Percentiles rank a stretch among this genome's conserved stretches.
These are phyloP conservation scores for Dione vanillae DNA, from an alignment of 2,888 invertebrate species.

Conservation along the genomic window DNA sequence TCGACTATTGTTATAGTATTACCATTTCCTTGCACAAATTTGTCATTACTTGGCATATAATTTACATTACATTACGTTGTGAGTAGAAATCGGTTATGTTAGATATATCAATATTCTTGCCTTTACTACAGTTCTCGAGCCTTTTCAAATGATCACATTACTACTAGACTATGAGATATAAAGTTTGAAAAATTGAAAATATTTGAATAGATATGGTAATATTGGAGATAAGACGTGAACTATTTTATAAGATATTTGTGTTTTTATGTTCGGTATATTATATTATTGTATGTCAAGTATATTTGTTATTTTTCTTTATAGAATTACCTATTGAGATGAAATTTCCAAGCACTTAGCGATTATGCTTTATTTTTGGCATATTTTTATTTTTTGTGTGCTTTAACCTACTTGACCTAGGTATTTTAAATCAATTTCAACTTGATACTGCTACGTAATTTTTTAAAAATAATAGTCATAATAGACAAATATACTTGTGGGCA, in stretches of 20 bases:
- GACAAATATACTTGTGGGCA: no score
- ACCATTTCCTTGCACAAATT: constrained; percentile 42
- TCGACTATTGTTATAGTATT: no score
- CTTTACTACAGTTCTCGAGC: constrained; percentile 7
- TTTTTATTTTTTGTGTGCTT: no score
- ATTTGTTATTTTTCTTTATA: background rate
- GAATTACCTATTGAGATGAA: background rate
- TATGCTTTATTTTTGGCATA: no score
- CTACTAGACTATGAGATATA: constrained; percentile 5
- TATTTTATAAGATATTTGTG: no score
- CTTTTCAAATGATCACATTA: background rate
- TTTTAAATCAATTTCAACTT: no score
- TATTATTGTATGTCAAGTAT: no score
- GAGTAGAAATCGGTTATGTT: constrained; percentile 34
- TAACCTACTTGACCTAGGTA: no score
- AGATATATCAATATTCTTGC: constrained; percentile 30
- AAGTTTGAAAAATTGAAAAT: background rate
- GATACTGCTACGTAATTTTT: no score
- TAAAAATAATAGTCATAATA: no score
- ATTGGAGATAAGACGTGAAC: background rate
- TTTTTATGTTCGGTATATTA: no score
- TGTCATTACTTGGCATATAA: constrained; percentile 34
- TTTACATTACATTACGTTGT: constrained; percentile 26
- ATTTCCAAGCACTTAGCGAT: no score
- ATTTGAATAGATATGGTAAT: constrained; percentile 3